Evolutionary conservation across 2,888 invertebrate species (phyloP).

Genomic region (Platycheirus albimanus): DNA sequence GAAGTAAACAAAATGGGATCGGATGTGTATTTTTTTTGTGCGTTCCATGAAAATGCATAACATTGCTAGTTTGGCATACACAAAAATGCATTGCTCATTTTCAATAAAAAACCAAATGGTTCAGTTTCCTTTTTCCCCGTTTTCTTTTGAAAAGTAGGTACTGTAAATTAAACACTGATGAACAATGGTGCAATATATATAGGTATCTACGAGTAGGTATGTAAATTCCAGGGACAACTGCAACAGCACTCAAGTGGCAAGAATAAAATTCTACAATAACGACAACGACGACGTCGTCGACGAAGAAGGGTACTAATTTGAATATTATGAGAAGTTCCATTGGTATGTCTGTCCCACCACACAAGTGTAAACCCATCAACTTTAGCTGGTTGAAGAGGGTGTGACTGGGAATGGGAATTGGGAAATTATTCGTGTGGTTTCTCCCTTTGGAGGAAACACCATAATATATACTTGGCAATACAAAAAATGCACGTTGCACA

Average conservation of each 20-base stretch:
- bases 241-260: conserved; percentile 12
- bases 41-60: background rate
- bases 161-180: conserved; percentile 49
- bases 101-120: background rate
- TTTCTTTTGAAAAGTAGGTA: conserved; percentile 29
- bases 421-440: conserved; percentile 50
- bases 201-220: too few relatives aligned
- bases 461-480: conserved; percentile 8
- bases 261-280: conserved; percentile 18
- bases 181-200: conserved; percentile 59
- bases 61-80: background rate
- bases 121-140: background rate
- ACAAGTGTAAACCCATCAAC: background rate
- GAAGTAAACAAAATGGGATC: too few relatives aligned
- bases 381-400: too few relatives aligned
- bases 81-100: conserved; percentile 50
- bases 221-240: conserved; percentile 61
- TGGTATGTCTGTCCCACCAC: conserved; percentile 26
- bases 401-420: conserved; percentile 34
- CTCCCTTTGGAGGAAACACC: conserved; percentile 21
- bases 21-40: too few relatives aligned
- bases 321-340: conserved; percentile 47
- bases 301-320: conserved; percentile 47
- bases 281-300: background rate
- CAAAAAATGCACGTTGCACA: conserved; percentile 16